Evolutionary conservation across 2,888 invertebrate genomes (phyloP), one percentile per base, ranked within the genome.

Genomic region (Sylvicola cinctus): DNA sequence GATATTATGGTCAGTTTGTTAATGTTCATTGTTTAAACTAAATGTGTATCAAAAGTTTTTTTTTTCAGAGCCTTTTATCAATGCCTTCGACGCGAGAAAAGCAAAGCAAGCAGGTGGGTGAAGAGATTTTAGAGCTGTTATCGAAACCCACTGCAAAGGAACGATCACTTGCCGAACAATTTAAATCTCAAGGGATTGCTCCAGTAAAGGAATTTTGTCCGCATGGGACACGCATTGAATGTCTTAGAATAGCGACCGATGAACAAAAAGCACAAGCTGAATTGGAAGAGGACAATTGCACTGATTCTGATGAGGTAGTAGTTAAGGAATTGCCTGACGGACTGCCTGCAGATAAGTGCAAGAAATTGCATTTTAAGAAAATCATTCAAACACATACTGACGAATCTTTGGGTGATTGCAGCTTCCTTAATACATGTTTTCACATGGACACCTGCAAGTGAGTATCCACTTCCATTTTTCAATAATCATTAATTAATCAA

Each of bases 361-460:
- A 74, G 43, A 88, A 90, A 49, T 63, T 96, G 31, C 95, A 96
- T 61, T 96, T 96, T 52, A 81, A 84, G 52, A 95, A 95, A 63
- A 95, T 96, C 41, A 90, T 95, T 41, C 90, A 85, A 54, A 67
- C 75, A 34, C 95, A 95, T 51, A 96, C 95, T 0, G 93, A 93
- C 51, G 90, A 91, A 58, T 71, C 83, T 1, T 63, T 95, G 2
- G 95, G 96, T 0, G 96, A 96, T 55, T 96, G 95, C 52, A 93
- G 93, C 13, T 96, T 96, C 55, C 65, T 96, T 3, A 96, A 96
- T 55, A 96, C 95, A 0, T 96, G 95, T 55, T 96, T 96, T 52
- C 95, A 96, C 52, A 95, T 96, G 93, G 93, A 95, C 44, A 88
- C 85, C 27, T 96, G 95, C 72, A 93, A 93, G 73, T 77, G 48